Conservation (phyloP, 2,888 invertebrate genomes). For the Pharmacophagus antenor region DNA sequence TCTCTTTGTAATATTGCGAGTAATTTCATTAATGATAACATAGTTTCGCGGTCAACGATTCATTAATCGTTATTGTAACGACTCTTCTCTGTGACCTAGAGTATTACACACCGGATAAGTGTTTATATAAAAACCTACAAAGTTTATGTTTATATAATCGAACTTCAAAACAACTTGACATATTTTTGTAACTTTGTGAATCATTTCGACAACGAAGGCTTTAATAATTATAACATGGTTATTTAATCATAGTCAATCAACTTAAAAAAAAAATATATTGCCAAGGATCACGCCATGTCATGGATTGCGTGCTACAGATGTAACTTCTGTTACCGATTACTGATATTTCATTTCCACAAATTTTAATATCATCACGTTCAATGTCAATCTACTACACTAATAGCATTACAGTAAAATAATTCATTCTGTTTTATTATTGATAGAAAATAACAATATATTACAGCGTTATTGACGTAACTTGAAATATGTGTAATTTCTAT, state of each 20-base stretch:
- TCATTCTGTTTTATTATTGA: too few relatives aligned
- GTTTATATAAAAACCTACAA: too few relatives aligned
- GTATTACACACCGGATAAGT: too few relatives aligned
- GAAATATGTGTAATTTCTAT: too few relatives aligned
- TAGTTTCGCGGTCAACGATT: neutral
- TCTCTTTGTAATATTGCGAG: neutral
- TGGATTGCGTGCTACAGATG: constrained; percentile 56
- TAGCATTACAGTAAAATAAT: too few relatives aligned
- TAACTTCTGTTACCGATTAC: constrained; percentile 47
- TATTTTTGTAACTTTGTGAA: too few relatives aligned
- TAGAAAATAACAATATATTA: too few relatives aligned
- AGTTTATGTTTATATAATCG: too few relatives aligned
- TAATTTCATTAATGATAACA: neutral
- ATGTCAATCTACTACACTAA: too few relatives aligned
- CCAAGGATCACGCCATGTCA: constrained; percentile 55
- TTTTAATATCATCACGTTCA: too few relatives aligned
- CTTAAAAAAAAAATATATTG: constrained; percentile 22
- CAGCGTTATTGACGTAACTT: too few relatives aligned
- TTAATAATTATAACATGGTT: constrained; percentile 44
- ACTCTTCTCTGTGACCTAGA: neutral
- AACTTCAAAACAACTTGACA: too few relatives aligned
- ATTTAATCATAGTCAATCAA: constrained; percentile 43
- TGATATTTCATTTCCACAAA: constrained; percentile 35
- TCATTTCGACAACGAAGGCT: constrained; percentile 5
- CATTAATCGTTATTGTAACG: neutral